Percentiles rank a stretch among this genome's conserved stretches.
phyloP scores from a whole-genome alignment of 2,797 vertebrate genomes.

The Coregonus ussuriensis region DNA sequence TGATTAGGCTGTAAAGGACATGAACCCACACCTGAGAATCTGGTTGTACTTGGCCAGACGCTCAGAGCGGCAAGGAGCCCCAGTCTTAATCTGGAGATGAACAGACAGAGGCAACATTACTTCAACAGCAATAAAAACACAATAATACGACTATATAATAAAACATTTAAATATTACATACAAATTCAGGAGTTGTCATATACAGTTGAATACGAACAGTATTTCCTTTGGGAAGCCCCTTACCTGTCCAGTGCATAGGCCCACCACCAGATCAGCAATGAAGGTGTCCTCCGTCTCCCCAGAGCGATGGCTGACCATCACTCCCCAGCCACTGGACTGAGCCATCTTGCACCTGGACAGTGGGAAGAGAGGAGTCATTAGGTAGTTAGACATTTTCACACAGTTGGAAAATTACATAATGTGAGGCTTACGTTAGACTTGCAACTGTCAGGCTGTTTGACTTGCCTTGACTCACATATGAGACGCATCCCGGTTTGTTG shows the following conservation, averaged over 20 bases:
- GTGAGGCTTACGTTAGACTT: too few relatives aligned
- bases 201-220: neutral
- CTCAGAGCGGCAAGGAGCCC: slow-evolving; percentile 94
- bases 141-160: neutral
- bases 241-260: slow-evolving; percentile 96
- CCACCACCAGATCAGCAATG: slow-evolving; percentile 95
- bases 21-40: slow-evolving; percentile 83
- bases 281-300: slow-evolving; percentile 98
- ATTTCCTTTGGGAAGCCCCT: neutral
- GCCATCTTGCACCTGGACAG: slow-evolving; percentile 89
- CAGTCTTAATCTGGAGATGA: slow-evolving; percentile 89
- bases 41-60: slow-evolving; percentile 98
- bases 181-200: neutral
- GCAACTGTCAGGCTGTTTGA: too few relatives aligned
- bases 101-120: neutral
- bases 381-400: too few relatives aligned
- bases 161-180: too few relatives aligned
- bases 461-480: too few relatives aligned
- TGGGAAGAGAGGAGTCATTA: neutral
- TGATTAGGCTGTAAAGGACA: neutral
- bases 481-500: too few relatives aligned
- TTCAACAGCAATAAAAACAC: neutral
- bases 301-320: slow-evolving; percentile 97
- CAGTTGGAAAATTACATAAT: too few relatives aligned
- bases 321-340: slow-evolving; percentile 93